Evolutionary conservation across 2,113 vertebrate genomes (phyloP).

Genomic region (Sterna hirundo): DNA sequence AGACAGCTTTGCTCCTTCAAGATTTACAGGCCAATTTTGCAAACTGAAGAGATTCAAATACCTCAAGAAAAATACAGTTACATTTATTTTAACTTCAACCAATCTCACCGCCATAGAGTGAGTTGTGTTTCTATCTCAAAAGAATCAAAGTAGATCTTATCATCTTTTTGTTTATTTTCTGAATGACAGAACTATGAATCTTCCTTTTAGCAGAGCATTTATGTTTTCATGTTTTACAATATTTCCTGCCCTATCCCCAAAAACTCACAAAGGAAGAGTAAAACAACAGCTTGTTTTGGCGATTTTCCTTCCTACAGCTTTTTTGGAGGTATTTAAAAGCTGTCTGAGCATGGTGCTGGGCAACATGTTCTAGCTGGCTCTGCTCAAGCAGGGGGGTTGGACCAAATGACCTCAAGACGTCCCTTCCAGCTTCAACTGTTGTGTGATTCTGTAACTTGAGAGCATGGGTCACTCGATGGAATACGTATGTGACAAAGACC

Average conservation of each 20-base stretch:
- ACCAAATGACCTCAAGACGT: fast-evolving
- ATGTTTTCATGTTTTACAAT: background rate
- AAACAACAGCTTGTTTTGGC: background rate
- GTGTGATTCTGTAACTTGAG: background rate
- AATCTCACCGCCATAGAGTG: background rate
- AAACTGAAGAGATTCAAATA: background rate
- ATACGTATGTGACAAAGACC: background rate
- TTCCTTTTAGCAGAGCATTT: background rate
- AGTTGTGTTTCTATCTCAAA: background rate
- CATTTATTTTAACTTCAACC: background rate
- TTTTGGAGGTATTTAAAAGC: background rate
- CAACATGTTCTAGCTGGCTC: background rate
- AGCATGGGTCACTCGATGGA: fast-evolving
- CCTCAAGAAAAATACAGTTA: background rate
- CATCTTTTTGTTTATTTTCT: background rate
- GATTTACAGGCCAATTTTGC: background rate
- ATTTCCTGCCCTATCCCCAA: fast-evolving
- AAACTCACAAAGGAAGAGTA: background rate
- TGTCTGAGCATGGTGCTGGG: background rate
- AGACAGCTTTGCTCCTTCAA: background rate
- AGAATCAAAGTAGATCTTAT: background rate
- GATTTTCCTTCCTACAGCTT: background rate
- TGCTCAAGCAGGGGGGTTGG: fast-evolving
- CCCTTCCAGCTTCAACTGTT: background rate
- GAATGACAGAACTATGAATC: background rate